Evolutionary conservation across 2,797 vertebrate species (phyloP).

Genomic region (Enteromius fasciolatus): DNA sequence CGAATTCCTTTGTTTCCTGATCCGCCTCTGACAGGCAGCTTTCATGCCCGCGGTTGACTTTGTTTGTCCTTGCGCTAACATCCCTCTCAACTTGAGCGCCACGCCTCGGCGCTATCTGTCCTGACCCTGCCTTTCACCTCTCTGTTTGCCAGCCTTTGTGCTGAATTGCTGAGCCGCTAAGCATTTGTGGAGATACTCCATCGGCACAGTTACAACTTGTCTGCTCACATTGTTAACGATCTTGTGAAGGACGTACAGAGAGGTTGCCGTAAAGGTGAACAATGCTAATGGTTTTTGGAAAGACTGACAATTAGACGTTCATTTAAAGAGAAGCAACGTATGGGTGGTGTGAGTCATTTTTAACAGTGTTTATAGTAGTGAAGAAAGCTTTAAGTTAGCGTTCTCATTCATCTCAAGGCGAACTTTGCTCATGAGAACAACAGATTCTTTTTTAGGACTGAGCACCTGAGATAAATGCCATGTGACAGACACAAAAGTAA

Average conservation of each 20-base stretch:
- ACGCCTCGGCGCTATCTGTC: constrained; percentile 75
- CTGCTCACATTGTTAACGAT: constrained; percentile 74
- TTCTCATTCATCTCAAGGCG: neutral
- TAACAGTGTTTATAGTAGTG: neutral
- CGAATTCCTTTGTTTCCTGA: constrained; percentile 68
- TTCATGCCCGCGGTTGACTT: constrained; percentile 65
- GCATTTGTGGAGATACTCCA: constrained; percentile 67
- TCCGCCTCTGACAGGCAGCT: constrained; percentile 66
- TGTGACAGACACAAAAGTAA: neutral
- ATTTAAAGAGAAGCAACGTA: neutral
- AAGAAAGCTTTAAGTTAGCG: neutral
- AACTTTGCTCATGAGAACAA: neutral
- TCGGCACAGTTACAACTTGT: constrained; percentile 69
- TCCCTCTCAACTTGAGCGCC: constrained; percentile 66
- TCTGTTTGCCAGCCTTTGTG: constrained; percentile 77
- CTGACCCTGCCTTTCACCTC: constrained; percentile 74
- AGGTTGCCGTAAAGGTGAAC: constrained; percentile 25
- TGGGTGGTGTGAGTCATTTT: neutral
- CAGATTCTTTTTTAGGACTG: neutral
- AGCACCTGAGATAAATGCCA: neutral
- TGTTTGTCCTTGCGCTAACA: constrained; percentile 69
- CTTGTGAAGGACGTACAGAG: constrained; percentile 42
- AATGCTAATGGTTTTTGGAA: constrained; percentile 30
- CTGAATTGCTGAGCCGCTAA: constrained; percentile 68
- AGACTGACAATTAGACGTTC: neutral